These are phyloP conservation scores for Tachina lurida DNA, from an alignment of 2,888 invertebrate genomes.

Conservation along the genomic window DNA sequence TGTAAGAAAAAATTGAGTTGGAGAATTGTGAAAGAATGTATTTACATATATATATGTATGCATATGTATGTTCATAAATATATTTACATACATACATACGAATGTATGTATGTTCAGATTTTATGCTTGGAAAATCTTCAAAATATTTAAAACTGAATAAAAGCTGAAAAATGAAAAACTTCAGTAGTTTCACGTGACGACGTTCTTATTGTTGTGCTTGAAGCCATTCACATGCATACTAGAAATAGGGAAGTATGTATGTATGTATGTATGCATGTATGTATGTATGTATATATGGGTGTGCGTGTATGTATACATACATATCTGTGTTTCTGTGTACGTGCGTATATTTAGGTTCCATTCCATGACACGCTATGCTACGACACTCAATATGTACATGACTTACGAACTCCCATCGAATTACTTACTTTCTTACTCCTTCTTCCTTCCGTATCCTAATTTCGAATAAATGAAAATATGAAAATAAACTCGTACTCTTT, in stretches of 20 bases:
- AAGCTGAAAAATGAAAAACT: constrained; percentile 49
- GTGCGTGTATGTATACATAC: not conserved
- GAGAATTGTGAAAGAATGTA: not conserved
- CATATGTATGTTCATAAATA: not conserved
- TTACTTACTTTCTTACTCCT: constrained; percentile 19
- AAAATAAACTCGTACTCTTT: constrained; percentile 30
- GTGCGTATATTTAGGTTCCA: constrained; percentile 50
- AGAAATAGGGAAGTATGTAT: not conserved
- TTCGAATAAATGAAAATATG: constrained; percentile 12
- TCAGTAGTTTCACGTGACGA: constrained; percentile 66
- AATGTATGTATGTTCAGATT: not conserved
- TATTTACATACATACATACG: not conserved
- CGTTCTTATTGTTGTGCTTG: constrained; percentile 45
- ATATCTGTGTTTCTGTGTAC: not conserved
- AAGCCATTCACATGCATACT: constrained; percentile 49
- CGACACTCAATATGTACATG: constrained; percentile 39
- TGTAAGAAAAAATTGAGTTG: not conserved
- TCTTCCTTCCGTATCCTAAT: not conserved
- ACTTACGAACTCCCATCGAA: constrained; percentile 45
- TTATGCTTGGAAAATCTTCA: constrained; percentile 43
- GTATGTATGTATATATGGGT: not conserved
- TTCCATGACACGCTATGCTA: constrained; percentile 53
- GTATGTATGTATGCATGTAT: not conserved
- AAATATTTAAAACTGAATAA: constrained; percentile 35
- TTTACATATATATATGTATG: not conserved